Percentiles rank a stretch among this genome's conserved stretches.
Conservation (phyloP, 2,113 vertebrate species). For the Brachyhypopomus gauderio region DNA sequence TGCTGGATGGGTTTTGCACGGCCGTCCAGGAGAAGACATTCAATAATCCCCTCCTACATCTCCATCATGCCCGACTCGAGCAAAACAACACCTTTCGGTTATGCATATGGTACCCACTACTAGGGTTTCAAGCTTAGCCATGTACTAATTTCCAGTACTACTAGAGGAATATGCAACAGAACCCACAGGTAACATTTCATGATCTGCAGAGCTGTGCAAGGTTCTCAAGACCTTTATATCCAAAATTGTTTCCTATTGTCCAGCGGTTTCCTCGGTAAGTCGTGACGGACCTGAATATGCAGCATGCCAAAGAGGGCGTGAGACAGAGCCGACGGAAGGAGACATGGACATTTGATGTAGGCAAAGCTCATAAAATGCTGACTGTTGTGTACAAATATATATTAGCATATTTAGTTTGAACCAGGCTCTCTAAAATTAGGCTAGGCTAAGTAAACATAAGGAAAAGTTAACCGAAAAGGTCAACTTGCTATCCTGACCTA, state of each 20-base stretch:
- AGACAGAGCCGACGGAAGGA: neutral
- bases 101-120: slow-evolving; percentile 5
- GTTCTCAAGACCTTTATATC: neutral
- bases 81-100: neutral
- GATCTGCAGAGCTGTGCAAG: neutral
- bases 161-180: neutral
- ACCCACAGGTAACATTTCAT: too few relatives aligned
- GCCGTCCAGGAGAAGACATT: slow-evolving; percentile 48
- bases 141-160: neutral
- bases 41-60: slow-evolving; percentile 46
- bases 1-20: slow-evolving; percentile 13
- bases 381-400: neutral
- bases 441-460: neutral
- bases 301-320: slow-evolving; percentile 4
- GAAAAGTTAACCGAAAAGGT: neutral
- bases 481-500: neutral
- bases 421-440: slow-evolving; percentile 1
- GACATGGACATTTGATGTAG: neutral
- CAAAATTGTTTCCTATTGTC: neutral
- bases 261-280: neutral
- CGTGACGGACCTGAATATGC: neutral
- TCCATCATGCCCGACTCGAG: slow-evolving; percentile 3
- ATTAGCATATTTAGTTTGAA: slow-evolving; percentile 6
- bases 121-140: neutral
- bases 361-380: neutral